Base-by-base conservation (phyloP, 2,797 vertebrate genomes). In the Oophaga sylvatica region DNA sequence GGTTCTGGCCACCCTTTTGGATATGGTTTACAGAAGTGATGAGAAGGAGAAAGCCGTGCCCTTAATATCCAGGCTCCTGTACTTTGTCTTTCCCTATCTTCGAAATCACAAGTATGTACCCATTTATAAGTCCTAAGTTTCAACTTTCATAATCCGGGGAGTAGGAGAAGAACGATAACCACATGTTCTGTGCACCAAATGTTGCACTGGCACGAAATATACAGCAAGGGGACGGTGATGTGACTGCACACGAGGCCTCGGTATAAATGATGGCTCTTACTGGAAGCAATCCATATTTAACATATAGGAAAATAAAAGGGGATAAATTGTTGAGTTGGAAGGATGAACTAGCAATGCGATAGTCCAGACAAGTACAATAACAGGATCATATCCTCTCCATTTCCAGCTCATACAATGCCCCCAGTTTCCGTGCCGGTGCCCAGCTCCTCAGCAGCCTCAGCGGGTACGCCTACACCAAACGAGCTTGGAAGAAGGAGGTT, bases 21-120 rank as follows among this genome's bases (percentile, higher is more conserved):
- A 99, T 93, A 95, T 99, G 97, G 97, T 99, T 3, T 99, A 97
- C 90, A 96, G 97, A 80, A 99, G 98, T 0, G 98, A 99, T 0
- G 98, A 99, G 94, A 99, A 99, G 90, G 98, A 99, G 90, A 99
- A 96, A 90, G 98, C 97, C 0, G 94, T 99, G 85, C 98, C 98
- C 0, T 92, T 99, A 84, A 97, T 99, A 91, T 98, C 98, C 15
- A 96, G 97, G 22, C 92, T 99, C 91, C 95, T 99, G 63, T 98
- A 99, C 67, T 98, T 96, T 0, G 98, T 99, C 1, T 99, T 99
- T 79, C 98, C 98, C 0, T 99, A 99, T 91, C 93, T 99, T 84
- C 96, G 97, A 90, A 99, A 99, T 90, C 98, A 99, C 95, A 99
- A 97, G 98, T 96, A 90, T 12, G 60, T 41, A 5, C 20, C 16